Base-by-base conservation (phyloP, 1,140 invertebrate genomes). In the Proales similis region DNA sequence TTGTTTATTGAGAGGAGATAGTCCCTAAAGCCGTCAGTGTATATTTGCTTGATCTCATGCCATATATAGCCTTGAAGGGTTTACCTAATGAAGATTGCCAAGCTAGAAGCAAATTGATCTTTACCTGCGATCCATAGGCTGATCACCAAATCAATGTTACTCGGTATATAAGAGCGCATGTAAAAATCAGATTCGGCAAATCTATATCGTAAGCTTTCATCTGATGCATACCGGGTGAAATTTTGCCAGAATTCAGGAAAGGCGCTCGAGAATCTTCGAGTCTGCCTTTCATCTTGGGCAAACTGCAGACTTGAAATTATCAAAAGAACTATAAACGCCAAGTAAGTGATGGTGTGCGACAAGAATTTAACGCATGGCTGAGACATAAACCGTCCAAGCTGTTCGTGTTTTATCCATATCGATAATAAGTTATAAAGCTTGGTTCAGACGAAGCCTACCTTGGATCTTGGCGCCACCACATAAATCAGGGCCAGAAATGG, bases 261-360 rank as follows among this genome's bases (percentile, higher is more conserved):
- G n/a, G 9, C 9, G 2, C 9, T 4, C n/a, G 39, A 61, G 47
- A 61, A 61, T 30, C 24, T 61, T 30, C 24, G n/a, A 4, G 22
- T 14, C 14, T 12, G 45, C 9, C 11, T 11, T 11, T 32, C 39
- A 26, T 61, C 39, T 24, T 19, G 19, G 2, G 57, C 57, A 61
- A 61, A 63, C 29, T 48, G 45, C n/a, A 63, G 42, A 36, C 61
- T 63, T 11, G 61, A 63, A 17, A 70, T 68, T 51, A 84, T 79
- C 19, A 83, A 75, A 63, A 84, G 71, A 0, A 78, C 66, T 0
- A 84, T 75, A 67, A 85, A 84, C 14, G 82, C 68, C 1, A 81
- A 42, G 64, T 83, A 84, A n/a, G 79, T 79, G 11, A 81, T 77
- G 2, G 80, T 74, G 38, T 80, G 79, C 24, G 68, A 69, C 26